Conservation (phyloP, 2,113 vertebrate species). For the Malurus alboscapulatus region DNA sequence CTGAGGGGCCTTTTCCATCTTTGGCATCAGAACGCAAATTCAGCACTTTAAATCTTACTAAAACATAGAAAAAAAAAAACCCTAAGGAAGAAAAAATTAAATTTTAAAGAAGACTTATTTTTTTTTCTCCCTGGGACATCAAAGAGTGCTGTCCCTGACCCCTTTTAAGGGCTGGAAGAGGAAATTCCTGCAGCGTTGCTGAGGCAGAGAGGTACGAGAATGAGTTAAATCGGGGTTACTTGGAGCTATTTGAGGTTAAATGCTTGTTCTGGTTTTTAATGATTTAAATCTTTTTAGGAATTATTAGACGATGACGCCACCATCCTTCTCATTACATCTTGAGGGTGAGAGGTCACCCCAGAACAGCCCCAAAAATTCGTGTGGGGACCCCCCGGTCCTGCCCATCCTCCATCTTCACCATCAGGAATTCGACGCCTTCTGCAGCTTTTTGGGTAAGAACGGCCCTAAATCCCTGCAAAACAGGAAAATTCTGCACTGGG, state of each 20-base stretch:
- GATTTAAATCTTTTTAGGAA: no score
- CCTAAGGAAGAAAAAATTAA: no score
- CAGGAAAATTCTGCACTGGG: no score
- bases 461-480: rapidly evolving
- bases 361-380: neutral
- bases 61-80: rapidly evolving
- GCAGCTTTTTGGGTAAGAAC: constrained; percentile 57
- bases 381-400: neutral
- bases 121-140: rapidly evolving
- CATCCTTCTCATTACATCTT: no score
- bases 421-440: constrained; percentile 54
- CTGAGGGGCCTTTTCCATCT: rapidly evolving
- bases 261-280: neutral
- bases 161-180: neutral
- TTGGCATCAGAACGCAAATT: neutral
- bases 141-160: rapidly evolving
- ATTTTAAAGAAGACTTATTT: rapidly evolving
- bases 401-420: neutral
- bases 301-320: neutral
- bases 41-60: rapidly evolving
- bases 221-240: no score
- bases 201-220: neutral
- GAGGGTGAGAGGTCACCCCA: neutral
- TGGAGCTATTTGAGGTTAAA: neutral
- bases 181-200: neutral